These are phyloP conservation scores for Dufourea novaeangliae DNA, from an alignment of 1,140 invertebrate genomes.

Conservation along the genomic window DNA sequence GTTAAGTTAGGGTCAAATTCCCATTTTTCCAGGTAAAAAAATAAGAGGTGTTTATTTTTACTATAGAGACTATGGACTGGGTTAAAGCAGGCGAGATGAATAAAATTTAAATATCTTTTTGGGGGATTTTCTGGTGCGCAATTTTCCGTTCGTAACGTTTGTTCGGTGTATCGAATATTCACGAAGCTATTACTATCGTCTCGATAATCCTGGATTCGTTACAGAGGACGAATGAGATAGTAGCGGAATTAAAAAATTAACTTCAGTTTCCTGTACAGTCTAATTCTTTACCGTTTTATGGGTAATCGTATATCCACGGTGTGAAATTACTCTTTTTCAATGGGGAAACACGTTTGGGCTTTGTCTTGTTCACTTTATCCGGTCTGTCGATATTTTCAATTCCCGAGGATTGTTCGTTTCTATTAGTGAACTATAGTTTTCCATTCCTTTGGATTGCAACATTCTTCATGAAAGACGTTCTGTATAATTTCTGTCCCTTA, in stretches of 20 bases:
- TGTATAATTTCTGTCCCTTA: too few relatives aligned
- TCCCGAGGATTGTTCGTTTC: background rate
- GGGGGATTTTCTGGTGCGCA: background rate
- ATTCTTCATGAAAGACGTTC: too few relatives aligned
- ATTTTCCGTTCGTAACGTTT: background rate
- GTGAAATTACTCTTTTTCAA: background rate
- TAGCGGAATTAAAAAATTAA: background rate
- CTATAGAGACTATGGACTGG: too few relatives aligned
- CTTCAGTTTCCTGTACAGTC: background rate
- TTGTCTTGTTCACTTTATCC: background rate
- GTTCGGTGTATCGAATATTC: background rate
- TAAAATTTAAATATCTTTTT: slow-evolving; percentile 3
- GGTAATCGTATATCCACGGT: background rate
- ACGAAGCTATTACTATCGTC: background rate
- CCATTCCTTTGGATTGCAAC: too few relatives aligned
- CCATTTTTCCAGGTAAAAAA: too few relatives aligned
- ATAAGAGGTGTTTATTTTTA: too few relatives aligned
- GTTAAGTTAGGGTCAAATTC: too few relatives aligned
- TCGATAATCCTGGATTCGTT: background rate
- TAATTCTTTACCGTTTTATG: background rate
- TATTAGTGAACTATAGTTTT: too few relatives aligned
- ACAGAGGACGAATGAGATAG: background rate
- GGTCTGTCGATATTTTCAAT: background rate
- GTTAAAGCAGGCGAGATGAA: background rate
- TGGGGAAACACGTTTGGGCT: background rate